Conservation (phyloP, 2,797 vertebrate species). For the Mallotus villosus region DNA sequence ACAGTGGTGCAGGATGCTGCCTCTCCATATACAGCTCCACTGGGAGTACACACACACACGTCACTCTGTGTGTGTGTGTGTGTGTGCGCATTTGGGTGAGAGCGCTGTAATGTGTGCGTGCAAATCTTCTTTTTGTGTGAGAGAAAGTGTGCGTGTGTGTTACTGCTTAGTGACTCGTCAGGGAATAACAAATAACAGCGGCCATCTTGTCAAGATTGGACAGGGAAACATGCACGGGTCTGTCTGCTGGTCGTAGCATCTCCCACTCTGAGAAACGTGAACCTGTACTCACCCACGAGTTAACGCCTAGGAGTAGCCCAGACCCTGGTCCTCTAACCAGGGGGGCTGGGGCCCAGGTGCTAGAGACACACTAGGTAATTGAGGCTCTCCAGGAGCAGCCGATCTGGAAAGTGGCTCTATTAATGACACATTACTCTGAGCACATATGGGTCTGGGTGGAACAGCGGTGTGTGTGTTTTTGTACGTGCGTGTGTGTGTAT, state of each 20-base stretch:
- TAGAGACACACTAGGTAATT: constrained; percentile 75
- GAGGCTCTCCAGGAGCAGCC: constrained; percentile 70
- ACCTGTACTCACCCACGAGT: too few relatives aligned
- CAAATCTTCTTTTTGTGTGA: constrained; percentile 1
- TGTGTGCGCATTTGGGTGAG: constrained; percentile 36
- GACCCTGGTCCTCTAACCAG: too few relatives aligned
- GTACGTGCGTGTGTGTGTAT: constrained; percentile 19
- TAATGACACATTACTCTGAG: constrained; percentile 67
- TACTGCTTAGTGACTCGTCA: constrained; percentile 43
- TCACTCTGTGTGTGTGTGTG: constrained; percentile 48
- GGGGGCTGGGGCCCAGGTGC: constrained; percentile 70
- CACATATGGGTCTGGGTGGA: constrained; percentile 35
- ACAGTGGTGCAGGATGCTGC: neutral
- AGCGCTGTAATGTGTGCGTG: neutral
- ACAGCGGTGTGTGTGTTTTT: too few relatives aligned
- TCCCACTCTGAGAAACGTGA: too few relatives aligned
- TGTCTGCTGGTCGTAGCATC: constrained; percentile 10
- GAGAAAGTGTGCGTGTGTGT: constrained; percentile 29
- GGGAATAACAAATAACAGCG: constrained; percentile 36
- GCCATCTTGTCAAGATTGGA: constrained; percentile 48
- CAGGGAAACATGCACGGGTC: neutral
- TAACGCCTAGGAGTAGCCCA: too few relatives aligned
- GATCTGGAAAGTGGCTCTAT: constrained; percentile 76
- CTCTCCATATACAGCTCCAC: constrained; percentile 7
- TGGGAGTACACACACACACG: constrained; percentile 53